Percentiles rank a stretch among this genome's conserved stretches.
phyloP scores from a whole-genome alignment of 2,113 vertebrate species.

The human (Homo sapiens) region GRCh38 chr20:7154001-7154500 shows the following conservation, averaged over 20 bases:
- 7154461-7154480: background rate
- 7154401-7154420: background rate
- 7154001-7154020: background rate
- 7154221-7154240: background rate
- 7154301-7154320: background rate
- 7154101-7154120: background rate
- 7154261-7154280: background rate
- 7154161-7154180: background rate
- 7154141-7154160: background rate
- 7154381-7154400: background rate
- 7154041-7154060: background rate
- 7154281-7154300: background rate
- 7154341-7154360: background rate
- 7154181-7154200: background rate
- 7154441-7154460: slow-evolving; percentile 25
- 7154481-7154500: background rate
- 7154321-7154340: background rate
- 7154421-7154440: background rate
- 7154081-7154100: background rate
- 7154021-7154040: background rate
- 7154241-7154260: background rate
- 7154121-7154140: background rate
- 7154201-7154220: background rate
- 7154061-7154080: background rate
- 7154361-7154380: background rate